phyloP scores from a whole-genome alignment of 2,888 invertebrate genomes.

The Drosophila anomelani region DNA sequence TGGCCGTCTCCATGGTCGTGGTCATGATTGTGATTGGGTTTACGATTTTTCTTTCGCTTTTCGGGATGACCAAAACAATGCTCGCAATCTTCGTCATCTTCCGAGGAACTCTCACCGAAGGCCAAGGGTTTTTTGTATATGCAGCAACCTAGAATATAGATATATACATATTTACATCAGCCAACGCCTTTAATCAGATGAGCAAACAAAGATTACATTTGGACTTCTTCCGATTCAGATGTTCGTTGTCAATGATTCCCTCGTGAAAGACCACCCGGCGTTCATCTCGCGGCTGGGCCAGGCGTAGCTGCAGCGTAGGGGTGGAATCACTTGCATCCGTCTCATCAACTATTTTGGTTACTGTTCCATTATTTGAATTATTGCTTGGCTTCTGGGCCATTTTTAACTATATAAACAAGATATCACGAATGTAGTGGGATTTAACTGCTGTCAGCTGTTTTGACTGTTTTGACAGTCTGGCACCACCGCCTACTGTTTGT shows the following conservation, averaged over 20 bases:
- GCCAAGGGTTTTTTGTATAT: constrained; percentile 95
- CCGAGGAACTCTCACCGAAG: constrained; percentile 95
- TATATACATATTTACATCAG: background rate
- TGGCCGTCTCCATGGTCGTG: constrained; percentile 15
- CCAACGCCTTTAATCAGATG: background rate
- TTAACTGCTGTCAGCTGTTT: background rate
- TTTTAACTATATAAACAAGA: constrained; percentile 48
- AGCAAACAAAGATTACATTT: constrained; percentile 88
- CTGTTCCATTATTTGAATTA: constrained; percentile 21
- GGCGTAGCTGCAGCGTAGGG: constrained; percentile 85
- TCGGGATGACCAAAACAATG: constrained; percentile 94
- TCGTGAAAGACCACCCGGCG: constrained; percentile 96
- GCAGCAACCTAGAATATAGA: constrained; percentile 91
- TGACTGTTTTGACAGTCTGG: constrained; percentile 1
- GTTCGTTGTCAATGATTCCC: constrained; percentile 97
- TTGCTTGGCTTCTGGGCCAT: constrained; percentile 55
- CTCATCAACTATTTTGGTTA: constrained; percentile 54
- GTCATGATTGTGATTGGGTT: constrained; percentile 34
- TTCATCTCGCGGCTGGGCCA: constrained; percentile 89
- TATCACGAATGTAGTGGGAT: constrained; percentile 7
- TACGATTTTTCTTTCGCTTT: constrained; percentile 85
- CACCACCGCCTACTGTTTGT: background rate
- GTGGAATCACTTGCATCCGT: constrained; percentile 31
- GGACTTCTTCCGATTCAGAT: constrained; percentile 97
- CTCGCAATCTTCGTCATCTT: constrained; percentile 93